Conservation (phyloP, 1,140 invertebrate genomes). For the Saxidomus purpurata region DNA sequence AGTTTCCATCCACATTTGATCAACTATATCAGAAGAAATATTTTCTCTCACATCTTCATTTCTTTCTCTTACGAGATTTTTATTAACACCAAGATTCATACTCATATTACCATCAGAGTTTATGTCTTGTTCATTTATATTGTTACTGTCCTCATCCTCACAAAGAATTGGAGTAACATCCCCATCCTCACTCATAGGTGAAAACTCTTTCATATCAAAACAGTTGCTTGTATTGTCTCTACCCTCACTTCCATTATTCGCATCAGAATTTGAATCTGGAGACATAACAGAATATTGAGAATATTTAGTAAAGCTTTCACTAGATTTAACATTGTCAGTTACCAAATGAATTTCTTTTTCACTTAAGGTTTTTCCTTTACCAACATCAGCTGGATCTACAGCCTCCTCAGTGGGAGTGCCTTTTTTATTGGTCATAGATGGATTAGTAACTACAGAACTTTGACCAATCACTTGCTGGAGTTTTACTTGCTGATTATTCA, state of each 20-base stretch:
- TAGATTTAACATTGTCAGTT: background rate
- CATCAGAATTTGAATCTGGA: background rate
- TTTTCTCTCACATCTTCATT: background rate
- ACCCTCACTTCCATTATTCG: background rate
- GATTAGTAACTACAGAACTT: background rate
- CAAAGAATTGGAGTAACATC: conserved; percentile 11
- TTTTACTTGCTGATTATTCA: conserved; percentile 46
- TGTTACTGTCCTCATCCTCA: background rate
- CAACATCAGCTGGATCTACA: background rate
- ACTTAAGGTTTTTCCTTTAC: background rate
- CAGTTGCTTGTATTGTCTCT: background rate
- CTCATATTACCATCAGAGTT: background rate
- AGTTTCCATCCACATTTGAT: conserved; percentile 54
- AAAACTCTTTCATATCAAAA: conserved; percentile 3
- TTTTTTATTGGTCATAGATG: background rate
- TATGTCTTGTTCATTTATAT: background rate
- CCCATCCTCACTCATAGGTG: conserved; percentile 12
- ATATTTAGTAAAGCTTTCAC: background rate
- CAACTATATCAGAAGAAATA: conserved; percentile 19
- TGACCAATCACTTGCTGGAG: conserved; percentile 22
- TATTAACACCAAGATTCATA: background rate
- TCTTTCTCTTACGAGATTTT: background rate
- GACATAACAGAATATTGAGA: background rate
- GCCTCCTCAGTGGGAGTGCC: background rate
- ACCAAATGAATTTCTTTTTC: background rate